These are phyloP conservation scores for Carduelis carduelis DNA, from an alignment of 2,797 vertebrate genomes.

Conservation along the genomic window DNA sequence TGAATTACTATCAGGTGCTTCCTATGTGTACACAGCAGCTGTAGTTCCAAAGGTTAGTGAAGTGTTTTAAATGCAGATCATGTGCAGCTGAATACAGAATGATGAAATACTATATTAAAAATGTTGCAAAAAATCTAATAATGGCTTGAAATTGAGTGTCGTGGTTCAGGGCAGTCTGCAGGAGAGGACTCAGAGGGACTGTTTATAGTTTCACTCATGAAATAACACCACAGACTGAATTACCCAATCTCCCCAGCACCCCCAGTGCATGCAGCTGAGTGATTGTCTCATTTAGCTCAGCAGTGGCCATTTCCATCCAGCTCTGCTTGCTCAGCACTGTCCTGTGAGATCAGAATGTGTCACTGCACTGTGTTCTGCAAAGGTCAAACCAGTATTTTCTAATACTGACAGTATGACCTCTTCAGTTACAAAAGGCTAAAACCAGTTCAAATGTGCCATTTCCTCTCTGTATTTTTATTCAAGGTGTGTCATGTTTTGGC, in stretches of 20 bases:
- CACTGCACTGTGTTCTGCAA: neutral
- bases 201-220: neutral
- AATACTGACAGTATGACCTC: neutral
- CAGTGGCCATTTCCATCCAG: neutral
- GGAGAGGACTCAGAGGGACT: neutral
- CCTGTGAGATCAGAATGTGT: neutral
- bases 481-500: neutral
- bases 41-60: neutral
- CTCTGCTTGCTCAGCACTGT: neutral
- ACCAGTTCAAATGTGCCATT: neutral
- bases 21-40: neutral
- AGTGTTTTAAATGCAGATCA: neutral
- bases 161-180: neutral
- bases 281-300: neutral
- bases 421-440: neutral
- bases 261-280: neutral
- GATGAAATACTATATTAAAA: neutral
- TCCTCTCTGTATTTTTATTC: constrained; percentile 9
- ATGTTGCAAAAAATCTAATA: neutral
- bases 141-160: neutral
- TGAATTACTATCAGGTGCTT: neutral
- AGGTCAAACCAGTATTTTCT: neutral
- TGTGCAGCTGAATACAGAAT: neutral
- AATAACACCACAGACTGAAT: neutral
- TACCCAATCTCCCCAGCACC: neutral